Evolutionary conservation across 2,797 vertebrate genomes (phyloP).

Genomic region (Peromyscus nudipes): DNA sequence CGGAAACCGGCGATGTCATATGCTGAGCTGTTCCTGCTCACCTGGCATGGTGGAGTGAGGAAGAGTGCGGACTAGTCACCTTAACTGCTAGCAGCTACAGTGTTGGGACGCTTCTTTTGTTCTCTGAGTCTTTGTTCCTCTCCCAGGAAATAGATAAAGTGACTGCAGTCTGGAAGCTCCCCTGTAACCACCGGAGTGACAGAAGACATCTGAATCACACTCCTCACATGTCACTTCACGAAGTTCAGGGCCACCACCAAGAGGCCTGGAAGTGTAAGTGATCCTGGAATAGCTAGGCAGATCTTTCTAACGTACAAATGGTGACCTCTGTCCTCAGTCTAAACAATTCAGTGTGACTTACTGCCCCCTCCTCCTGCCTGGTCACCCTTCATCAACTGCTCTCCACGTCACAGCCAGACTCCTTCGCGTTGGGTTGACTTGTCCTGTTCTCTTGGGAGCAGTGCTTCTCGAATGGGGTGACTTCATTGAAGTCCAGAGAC

Average conservation of each 20-base stretch:
- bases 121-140: not conserved
- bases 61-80: not conserved
- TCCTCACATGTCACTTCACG: fast-evolving
- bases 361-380: not conserved
- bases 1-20: not conserved
- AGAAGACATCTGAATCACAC: not conserved
- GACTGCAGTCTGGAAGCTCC: not conserved
- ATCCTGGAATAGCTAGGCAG: not conserved
- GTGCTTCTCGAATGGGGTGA: not conserved
- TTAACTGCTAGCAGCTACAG: not conserved
- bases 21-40: not conserved
- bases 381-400: too few species aligned
- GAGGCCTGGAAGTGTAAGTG: not conserved
- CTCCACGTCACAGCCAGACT: too few species aligned
- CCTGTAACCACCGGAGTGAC: too few species aligned
- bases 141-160: not conserved
- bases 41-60: not conserved
- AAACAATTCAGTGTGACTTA: not conserved
- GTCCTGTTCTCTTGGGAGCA: not conserved
- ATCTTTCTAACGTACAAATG: not conserved
- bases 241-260: not conserved
- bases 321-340: not conserved
- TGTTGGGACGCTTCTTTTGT: not conserved
- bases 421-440: not conserved
- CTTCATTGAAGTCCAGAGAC: not conserved